Evolutionary conservation across 2,888 invertebrate species (phyloP).

Genomic region (Malthinus seriepunctatus): DNA sequence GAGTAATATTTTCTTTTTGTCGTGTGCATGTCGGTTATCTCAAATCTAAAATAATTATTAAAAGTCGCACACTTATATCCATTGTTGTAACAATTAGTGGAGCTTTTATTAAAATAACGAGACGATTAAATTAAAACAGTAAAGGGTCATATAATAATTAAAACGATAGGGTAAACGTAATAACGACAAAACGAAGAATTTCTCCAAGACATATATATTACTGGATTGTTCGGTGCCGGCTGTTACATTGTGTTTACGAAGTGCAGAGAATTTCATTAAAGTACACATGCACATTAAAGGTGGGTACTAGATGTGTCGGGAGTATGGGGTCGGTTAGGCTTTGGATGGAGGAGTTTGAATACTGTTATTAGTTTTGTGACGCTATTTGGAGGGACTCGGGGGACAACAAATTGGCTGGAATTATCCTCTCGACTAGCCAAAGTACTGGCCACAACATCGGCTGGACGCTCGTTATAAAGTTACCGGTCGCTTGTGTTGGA

Average conservation of each 20-base stretch:
- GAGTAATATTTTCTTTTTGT: no score
- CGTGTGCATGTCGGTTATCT: no score
- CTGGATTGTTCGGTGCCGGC: constrained; percentile 28
- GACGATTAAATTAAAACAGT: constrained; percentile 21
- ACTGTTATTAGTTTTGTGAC: constrained; percentile 49
- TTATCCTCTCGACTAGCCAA: constrained; percentile 37
- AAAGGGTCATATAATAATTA: constrained; percentile 10
- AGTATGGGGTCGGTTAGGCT: constrained; percentile 16
- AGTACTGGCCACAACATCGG: constrained; percentile 23
- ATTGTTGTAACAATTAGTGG: constrained; percentile 16
- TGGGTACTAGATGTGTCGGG: neutral
- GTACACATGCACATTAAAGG: constrained; percentile 43
- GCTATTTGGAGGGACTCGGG: constrained; percentile 38
- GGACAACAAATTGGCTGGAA: constrained; percentile 48
- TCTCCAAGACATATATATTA: constrained; percentile 17
- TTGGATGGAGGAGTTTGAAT: constrained; percentile 23
- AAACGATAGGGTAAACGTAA: constrained; percentile 1
- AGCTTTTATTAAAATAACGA: constrained; percentile 9
- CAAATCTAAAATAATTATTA: no score
- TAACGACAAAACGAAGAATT: constrained; percentile 11
- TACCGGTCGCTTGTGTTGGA: constrained; percentile 18
- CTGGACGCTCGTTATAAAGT: constrained; percentile 20
- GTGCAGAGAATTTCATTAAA: constrained; percentile 46
- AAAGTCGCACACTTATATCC: no score
- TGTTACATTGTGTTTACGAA: constrained; percentile 45